These are phyloP conservation scores for Andricus curvator DNA, from an alignment of 2,888 invertebrate species.

Conservation along the genomic window DNA sequence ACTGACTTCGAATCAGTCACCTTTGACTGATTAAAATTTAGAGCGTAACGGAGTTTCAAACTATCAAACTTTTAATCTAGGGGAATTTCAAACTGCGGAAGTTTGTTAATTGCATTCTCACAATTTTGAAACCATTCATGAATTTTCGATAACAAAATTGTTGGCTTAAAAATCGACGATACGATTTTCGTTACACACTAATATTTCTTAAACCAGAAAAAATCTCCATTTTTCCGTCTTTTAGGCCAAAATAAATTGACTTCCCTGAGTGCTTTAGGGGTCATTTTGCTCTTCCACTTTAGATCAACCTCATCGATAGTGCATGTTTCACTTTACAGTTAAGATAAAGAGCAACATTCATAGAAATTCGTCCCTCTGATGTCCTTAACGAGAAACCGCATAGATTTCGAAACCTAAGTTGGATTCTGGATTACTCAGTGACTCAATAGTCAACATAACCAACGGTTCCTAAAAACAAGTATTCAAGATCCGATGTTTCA, in stretches of 20 bases:
- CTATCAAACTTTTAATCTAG: too few species aligned
- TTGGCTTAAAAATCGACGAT: not conserved
- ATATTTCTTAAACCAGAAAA: not conserved
- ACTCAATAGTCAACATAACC: not conserved
- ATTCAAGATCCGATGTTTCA: slow-evolving; percentile 8
- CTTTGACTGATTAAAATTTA: too few species aligned
- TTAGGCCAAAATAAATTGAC: slow-evolving; percentile 5
- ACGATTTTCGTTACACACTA: not conserved
- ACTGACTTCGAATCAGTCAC: too few species aligned
- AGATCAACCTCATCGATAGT: slow-evolving; percentile 20
- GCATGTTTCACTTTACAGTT: slow-evolving; percentile 30
- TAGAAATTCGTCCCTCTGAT: slow-evolving; percentile 33
- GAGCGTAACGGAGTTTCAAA: too few species aligned
- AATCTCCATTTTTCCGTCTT: not conserved
- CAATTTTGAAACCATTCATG: too few species aligned
- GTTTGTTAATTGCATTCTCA: too few species aligned
- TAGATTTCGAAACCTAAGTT: slow-evolving; percentile 23
- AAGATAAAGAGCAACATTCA: slow-evolving; percentile 28
- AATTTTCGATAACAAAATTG: not conserved
- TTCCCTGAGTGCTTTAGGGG: not conserved
- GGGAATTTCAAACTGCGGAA: too few species aligned
- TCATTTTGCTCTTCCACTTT: not conserved
- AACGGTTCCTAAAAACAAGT: slow-evolving; percentile 6
- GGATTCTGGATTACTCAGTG: slow-evolving; percentile 5
- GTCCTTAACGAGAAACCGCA: slow-evolving; percentile 6